Base-by-base conservation (phyloP, 2,797 vertebrate species). In the Falco novaeseelandiae region DNA sequence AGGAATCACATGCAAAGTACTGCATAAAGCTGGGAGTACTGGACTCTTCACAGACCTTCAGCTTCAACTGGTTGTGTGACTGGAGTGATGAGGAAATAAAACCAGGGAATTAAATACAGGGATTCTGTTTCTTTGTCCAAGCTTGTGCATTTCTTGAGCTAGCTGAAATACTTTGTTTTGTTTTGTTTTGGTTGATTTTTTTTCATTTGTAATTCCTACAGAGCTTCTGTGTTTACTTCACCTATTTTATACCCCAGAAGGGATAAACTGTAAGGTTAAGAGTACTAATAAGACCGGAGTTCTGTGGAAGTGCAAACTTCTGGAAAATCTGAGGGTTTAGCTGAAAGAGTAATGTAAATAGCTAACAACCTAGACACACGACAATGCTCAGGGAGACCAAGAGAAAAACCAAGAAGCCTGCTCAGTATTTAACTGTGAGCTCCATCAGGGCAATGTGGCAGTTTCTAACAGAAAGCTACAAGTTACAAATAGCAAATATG, bases 291-390 rank as follows among this genome's bases (percentile, higher is more conserved):
- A 85, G 78, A 87, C 48, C 20, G 12, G 26, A 85, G 55, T 9
- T 89, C 74, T 87, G 74, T 70, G 52, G 80, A 93, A 94, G 74
- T 71, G 44, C 40, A 89, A 93, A 74, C 87, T 95, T 89, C 83
- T 93, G 89, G 78, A 91, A 95, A 93, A 96, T 87, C 63, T 51
- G 59, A 87, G 17, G 55, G 40, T 70, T 95, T 87, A 91, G 81
- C 74, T 74, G n/a, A 67, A 87, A 80, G 63, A 89, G 16, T 23
- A 79, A 87, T 55, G 62, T 69, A 57, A 91, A 94, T 55, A 44
- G 59, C 70, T 87, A 89, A 83, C 44, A 91, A 89, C 44, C 49
- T 44, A 92, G 84, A 92, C 55, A 94, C 6, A 70, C 80, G 48
- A 69, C 44, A 87, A 89, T 87, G 51, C 2, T 5, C 23, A 54